Evolutionary conservation across 2,113 vertebrate genomes (phyloP).

Genomic region (Murina feae): DNA sequence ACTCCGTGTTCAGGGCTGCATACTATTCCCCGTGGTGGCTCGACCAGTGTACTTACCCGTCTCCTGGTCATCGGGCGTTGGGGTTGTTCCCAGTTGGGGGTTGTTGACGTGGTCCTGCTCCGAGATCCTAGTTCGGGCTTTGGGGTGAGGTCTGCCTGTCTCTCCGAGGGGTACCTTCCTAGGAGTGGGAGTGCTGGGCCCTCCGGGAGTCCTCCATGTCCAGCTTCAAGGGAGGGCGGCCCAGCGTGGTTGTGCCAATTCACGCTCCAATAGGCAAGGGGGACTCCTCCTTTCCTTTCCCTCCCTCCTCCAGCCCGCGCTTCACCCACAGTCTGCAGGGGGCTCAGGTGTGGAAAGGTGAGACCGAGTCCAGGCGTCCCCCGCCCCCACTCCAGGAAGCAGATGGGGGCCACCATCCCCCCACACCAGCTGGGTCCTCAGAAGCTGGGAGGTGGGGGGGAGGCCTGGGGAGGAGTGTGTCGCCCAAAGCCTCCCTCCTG

Average conservation of each 20-base stretch:
- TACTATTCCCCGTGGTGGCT: neutral
- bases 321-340: neutral
- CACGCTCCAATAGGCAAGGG: neutral
- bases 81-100: neutral
- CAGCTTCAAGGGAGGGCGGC: no score
- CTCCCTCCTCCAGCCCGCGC: neutral
- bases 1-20: neutral
- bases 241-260: neutral
- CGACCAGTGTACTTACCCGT: neutral
- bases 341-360: neutral
- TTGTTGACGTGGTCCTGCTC: no score
- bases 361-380: neutral
- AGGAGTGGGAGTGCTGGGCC: neutral
- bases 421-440: neutral
- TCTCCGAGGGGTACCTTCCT: accelerated
- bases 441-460: neutral
- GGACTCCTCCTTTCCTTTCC: neutral
- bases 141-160: accelerated
- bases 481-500: neutral
- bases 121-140: neutral
- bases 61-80: neutral
- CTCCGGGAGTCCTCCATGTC: accelerated
- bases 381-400: neutral
- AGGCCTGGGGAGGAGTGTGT: neutral
- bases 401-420: neutral